Evolutionary conservation across 2,888 invertebrate species (phyloP).

Genomic region (Drosophila infuscata): DNA sequence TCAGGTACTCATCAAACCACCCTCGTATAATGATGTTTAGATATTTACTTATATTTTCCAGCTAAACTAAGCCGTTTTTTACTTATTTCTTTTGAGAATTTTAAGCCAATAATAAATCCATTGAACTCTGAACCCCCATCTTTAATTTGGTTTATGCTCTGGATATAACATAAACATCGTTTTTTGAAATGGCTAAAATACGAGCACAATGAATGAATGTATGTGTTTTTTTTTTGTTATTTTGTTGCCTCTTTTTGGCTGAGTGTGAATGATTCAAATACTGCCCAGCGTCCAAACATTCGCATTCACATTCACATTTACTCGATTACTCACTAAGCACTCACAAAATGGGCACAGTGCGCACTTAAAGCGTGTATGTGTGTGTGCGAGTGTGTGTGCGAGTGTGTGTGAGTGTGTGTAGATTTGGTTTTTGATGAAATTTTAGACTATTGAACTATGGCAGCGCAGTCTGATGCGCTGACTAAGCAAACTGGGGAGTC

Average conservation of each 20-base stretch:
- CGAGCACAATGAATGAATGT: neutral
- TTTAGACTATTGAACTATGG: conserved; percentile 76
- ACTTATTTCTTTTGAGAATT: too few relatives aligned
- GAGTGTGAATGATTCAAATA: conserved; percentile 48
- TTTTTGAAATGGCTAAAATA: neutral
- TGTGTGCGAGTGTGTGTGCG: conserved; percentile 13
- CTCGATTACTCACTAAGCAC: conserved; percentile 67
- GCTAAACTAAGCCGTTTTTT: too few relatives aligned
- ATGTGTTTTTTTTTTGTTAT: neutral
- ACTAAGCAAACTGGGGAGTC: conserved; percentile 49
- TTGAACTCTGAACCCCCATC: neutral
- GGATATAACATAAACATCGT: neutral
- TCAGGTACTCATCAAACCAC: too few relatives aligned
- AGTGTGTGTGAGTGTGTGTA: conserved; percentile 27
- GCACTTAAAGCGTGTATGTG: conserved; percentile 54
- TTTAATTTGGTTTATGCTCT: neutral
- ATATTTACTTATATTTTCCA: neutral
- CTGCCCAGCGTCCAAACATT: conserved; percentile 12
- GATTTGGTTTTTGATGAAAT: conserved; percentile 61
- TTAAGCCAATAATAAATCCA: neutral
- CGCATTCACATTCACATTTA: conserved; percentile 39
- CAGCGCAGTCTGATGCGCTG: conserved; percentile 46
- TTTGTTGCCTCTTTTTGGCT: neutral
- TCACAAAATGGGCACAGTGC: conserved; percentile 65
- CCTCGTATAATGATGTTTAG: neutral